phyloP scores from a whole-genome alignment of 2,113 vertebrate genomes.

The Holacanthus passer region DNA sequence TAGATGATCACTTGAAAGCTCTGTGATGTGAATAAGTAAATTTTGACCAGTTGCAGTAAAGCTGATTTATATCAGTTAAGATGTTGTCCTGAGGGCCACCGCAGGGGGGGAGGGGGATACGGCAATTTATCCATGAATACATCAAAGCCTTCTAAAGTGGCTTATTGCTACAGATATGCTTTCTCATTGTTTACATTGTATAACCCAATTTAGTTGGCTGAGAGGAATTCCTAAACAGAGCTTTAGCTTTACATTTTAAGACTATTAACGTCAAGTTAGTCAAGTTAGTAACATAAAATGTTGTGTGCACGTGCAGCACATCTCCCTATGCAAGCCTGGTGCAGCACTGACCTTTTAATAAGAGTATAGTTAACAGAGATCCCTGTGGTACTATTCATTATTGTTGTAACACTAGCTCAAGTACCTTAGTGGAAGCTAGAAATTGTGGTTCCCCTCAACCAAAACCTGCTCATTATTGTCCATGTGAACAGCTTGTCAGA shows the following conservation, averaged over 20 bases:
- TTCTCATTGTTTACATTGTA: slow-evolving; percentile 69
- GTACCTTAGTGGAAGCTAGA: slow-evolving; percentile 72
- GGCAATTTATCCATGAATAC: slow-evolving; percentile 79
- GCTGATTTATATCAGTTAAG: slow-evolving; percentile 82
- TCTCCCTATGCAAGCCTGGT: slow-evolving; percentile 23
- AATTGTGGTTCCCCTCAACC: slow-evolving; percentile 78
- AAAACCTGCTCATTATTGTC: slow-evolving; percentile 83
- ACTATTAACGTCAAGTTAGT: slow-evolving; percentile 26
- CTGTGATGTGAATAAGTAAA: slow-evolving; percentile 81
- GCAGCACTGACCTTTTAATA: slow-evolving; percentile 70
- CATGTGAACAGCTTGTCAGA: slow-evolving; percentile 81
- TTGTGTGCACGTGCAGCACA: slow-evolving; percentile 24
- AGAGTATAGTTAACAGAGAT: slow-evolving; percentile 68
- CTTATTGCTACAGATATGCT: slow-evolving; percentile 58
- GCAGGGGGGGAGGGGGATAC: slow-evolving; percentile 57
- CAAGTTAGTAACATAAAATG: slow-evolving; percentile 27
- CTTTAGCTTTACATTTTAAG: slow-evolving; percentile 28
- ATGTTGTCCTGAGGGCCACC: slow-evolving; percentile 68
- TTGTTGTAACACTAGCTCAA: slow-evolving; percentile 68
- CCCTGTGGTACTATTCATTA: slow-evolving; percentile 74
- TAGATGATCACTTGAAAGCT: slow-evolving; percentile 82
- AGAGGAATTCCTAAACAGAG: slow-evolving; percentile 59
- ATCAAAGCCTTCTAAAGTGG: slow-evolving; percentile 73
- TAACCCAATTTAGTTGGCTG: slow-evolving; percentile 60
- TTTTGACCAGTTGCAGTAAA: slow-evolving; percentile 82